These are phyloP conservation scores for Rhopalosiphum padi DNA, from an alignment of 1,140 invertebrate species.

Conservation along the genomic window DNA sequence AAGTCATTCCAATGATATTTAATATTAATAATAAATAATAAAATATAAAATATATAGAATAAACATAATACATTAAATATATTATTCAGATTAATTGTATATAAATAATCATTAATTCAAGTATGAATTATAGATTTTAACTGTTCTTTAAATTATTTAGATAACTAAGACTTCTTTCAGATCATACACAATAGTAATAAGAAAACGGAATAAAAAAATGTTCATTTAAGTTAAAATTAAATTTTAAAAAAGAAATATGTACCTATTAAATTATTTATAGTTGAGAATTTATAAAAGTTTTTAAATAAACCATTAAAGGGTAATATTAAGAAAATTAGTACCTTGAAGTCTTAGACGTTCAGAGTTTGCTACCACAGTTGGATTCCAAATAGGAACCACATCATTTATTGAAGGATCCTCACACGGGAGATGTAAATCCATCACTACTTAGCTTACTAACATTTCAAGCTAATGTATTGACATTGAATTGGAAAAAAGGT, in stretches of 20 bases:
- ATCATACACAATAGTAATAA: background rate
- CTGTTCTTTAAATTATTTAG: background rate
- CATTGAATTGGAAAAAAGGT: conserved; percentile 45
- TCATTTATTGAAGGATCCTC: conserved; percentile 32
- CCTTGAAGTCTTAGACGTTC: conserved; percentile 50
- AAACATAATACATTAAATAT: background rate
- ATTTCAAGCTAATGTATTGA: conserved; percentile 32
- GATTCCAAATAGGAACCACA: conserved; percentile 56
- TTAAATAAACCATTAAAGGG: background rate
- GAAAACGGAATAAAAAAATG: background rate
- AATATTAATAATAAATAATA: background rate
- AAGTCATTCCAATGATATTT: background rate
- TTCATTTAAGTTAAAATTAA: background rate
- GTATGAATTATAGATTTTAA: background rate
- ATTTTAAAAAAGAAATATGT: background rate
- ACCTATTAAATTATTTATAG: background rate
- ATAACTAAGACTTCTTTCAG: background rate
- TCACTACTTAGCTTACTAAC: conserved; percentile 21
- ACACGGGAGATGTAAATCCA: conserved; percentile 55
- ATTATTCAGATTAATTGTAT: background rate
- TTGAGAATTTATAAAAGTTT: background rate
- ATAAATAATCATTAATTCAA: background rate
- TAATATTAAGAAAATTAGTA: conserved; percentile 1
- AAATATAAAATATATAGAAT: background rate
- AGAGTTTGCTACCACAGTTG: conserved; percentile 32